Evolutionary conservation across 2,888 invertebrate species (phyloP), one percentile per base, ranked within the genome.

Genomic region (Cloeon dipterum): DNA sequence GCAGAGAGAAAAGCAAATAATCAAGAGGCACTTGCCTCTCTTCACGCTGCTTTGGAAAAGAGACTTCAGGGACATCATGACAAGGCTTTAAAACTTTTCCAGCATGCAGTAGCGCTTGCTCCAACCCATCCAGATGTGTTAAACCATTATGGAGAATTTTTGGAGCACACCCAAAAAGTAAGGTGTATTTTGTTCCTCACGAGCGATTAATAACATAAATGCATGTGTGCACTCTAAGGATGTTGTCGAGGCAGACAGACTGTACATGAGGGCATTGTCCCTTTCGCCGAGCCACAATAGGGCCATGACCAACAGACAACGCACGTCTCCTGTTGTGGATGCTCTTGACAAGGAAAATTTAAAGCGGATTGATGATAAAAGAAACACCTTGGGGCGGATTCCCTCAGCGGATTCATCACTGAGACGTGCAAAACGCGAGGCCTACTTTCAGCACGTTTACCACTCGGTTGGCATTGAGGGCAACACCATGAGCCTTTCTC

Each of bases 381-480:
- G 86, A 40, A 76, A 83, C 50, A 67, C 74, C 14, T 60, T 94
- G 5, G 70, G 79, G 17, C 70, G 72, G 4, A 76, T 91, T 49
- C 83, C 89, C 14, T 74, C 79, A 43, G 68, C 68, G 26, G 75
- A 76, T 54, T 67, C 77, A 1, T 81, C 85, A 4, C 60, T 93
- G 44, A 65, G 83, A 36, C 68, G 85, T 48, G 81, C 88, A 3
- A 91, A 91, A 51, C 83, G 82, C 52, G 93, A 94, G 56, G 88
- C 88, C 2, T 96, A 93, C 55, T 93, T 88, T 23, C 58, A 63
- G 45, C 89, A 94, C 52, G 88, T 96, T 42, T 91, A 93, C 56
- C 94, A 96, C 52, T 89, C 93, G 0, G 91, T 89, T 16, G 94
- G 86, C 18, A 89, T 96, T 44, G 96, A 96, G 59, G 94, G 94